Percentiles rank a stretch among this genome's conserved stretches.
phyloP scores from a whole-genome alignment of 1,140 invertebrate genomes.

The Caenorhabditis remanei region DNA sequence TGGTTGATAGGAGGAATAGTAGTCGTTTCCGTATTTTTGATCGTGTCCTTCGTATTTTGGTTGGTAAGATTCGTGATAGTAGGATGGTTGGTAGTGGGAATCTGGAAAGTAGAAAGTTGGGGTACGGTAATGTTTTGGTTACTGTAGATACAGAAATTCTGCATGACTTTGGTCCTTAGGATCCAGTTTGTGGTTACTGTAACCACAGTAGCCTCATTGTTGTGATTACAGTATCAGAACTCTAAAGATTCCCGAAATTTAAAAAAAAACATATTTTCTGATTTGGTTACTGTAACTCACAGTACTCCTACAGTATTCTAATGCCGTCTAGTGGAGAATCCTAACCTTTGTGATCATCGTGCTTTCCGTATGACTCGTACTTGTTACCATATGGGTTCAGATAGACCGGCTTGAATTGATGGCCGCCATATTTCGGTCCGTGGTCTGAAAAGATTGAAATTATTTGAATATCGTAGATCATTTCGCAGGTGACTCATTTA shows the following conservation, averaged over 20 bases:
- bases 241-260: too few species aligned
- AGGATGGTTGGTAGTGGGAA: conserved; percentile 32
- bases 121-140: too few species aligned
- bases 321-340: not conserved
- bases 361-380: conserved; percentile 44
- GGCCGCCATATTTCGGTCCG: conserved; percentile 27
- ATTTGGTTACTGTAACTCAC: too few species aligned
- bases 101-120: not conserved
- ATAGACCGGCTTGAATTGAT: conserved; percentile 38
- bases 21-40: conserved; percentile 41
- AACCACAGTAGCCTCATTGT: too few species aligned
- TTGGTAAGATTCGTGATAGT: conserved; percentile 26
- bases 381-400: conserved; percentile 28
- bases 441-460: not conserved
- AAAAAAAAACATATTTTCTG: too few species aligned
- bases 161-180: too few species aligned
- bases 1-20: conserved; percentile 38
- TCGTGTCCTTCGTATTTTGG: conserved; percentile 42
- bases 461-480: too few species aligned
- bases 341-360: conserved; percentile 41
- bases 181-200: too few species aligned
- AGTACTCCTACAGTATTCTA: too few species aligned
- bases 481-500: too few species aligned
- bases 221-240: too few species aligned
- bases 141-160: too few species aligned